Evolutionary conservation across 2,797 vertebrate genomes (phyloP), one percentile per base, ranked within the genome.

Genomic region (Arnoldichthys spilopterus): DNA sequence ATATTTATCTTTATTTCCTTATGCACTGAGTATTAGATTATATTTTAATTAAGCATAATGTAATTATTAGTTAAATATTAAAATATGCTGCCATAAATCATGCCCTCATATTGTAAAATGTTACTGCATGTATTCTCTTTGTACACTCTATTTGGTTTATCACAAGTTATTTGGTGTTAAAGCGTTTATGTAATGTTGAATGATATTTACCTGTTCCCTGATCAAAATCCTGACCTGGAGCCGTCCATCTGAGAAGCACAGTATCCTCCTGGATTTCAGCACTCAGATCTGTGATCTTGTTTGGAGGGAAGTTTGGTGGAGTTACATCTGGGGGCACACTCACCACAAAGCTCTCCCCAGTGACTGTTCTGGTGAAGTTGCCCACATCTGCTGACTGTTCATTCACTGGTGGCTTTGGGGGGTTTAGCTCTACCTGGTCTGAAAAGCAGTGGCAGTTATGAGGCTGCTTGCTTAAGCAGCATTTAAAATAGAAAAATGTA

Each of bases 161-260:
- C 43, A 47, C 34, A 37, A 37, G 34, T 8, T 8, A 37, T 3
- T 47, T 47, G 43, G 53, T 22, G n/a, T 24, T 54, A 11, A 15
- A 54, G 22, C 9, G 5, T 6, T 56, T 6, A 24, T 26, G 24
- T 28, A 11, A 12, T 22, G 9, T 18, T 9, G 53, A 6, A 16
- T 7, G 15, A 30, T 30, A 30, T 9, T 20, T 91, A 93, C 91
- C 90, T 80, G 82, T 86, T 6, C 90, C 90, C n/a, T 87, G 76
- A 56, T 93, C 92, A 5, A 87, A 90, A 71, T 91, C 78, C 18
- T 84, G 89, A 70, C 90, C 92, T 26, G 91, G 88, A 30, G 90
- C 90, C 13, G 91, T 93, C 92, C 91, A 91, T 6, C 64, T 90
- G 24, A 93, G 86, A 76, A 79, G 16, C 54, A 92, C 81, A 5